Evolutionary conservation across 2,797 vertebrate genomes (phyloP).

Genomic region (Miichthys miiuy): DNA sequence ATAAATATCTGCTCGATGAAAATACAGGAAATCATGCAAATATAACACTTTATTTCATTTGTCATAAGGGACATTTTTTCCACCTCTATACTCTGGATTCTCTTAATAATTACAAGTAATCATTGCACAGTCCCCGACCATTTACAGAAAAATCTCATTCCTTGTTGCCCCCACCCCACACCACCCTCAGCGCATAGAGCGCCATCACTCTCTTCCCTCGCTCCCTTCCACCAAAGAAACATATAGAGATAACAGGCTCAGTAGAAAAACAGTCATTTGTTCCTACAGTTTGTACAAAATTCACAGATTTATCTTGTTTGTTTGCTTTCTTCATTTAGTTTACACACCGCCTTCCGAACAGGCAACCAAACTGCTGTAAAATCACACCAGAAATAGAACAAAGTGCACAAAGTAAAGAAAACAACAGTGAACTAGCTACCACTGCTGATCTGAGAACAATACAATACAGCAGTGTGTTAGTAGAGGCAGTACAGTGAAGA

Average conservation of each 20-base stretch:
- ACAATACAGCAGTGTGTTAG: slow-evolving; percentile 11
- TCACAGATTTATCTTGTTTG: slow-evolving; percentile 82
- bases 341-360: slow-evolving; percentile 51
- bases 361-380: slow-evolving; percentile 81
- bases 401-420: slow-evolving; percentile 37
- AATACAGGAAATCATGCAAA: slow-evolving; percentile 90
- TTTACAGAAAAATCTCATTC: slow-evolving; percentile 64
- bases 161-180: background rate
- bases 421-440: slow-evolving; percentile 26
- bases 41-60: slow-evolving; percentile 89
- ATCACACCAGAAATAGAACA: slow-evolving; percentile 43
- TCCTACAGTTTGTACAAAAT: slow-evolving; percentile 88
- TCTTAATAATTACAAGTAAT: slow-evolving; percentile 83
- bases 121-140: slow-evolving; percentile 85
- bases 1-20: slow-evolving; percentile 83
- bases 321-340: slow-evolving; percentile 59
- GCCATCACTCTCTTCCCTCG: background rate
- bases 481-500: slow-evolving; percentile 1
- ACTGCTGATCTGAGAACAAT: slow-evolving; percentile 17
- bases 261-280: slow-evolving; percentile 86
- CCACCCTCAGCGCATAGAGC: slow-evolving; percentile 19
- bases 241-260: slow-evolving; percentile 82
- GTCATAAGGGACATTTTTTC: slow-evolving; percentile 74
- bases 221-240: slow-evolving; percentile 68
- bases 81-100: slow-evolving; percentile 79